Evolutionary conservation across 1,140 invertebrate genomes (phyloP).

Genomic region (Centruroides sculpturatus): DNA sequence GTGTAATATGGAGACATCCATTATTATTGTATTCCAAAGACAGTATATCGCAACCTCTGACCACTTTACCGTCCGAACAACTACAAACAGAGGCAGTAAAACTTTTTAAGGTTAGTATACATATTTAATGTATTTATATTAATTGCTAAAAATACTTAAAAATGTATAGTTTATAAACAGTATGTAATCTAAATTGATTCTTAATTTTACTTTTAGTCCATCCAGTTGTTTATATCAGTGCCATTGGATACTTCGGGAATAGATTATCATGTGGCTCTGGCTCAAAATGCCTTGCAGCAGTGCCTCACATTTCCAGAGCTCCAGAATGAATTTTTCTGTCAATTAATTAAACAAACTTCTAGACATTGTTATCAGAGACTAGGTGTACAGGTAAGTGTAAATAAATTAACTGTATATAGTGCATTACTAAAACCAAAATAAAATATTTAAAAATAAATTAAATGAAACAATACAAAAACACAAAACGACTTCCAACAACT

Average conservation of each 20-base stretch:
- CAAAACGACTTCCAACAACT: too few relatives aligned
- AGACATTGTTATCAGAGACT: conserved; percentile 67
- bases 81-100: conserved; percentile 82
- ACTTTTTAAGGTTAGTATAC: conserved; percentile 72
- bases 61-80: conserved; percentile 66
- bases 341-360: conserved; percentile 81
- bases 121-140: too few relatives aligned
- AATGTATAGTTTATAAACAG: neutral
- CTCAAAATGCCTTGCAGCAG: conserved; percentile 82
- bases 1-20: conserved; percentile 86
- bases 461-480: too few relatives aligned
- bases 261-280: conserved; percentile 87
- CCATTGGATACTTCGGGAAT: conserved; percentile 85
- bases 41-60: conserved; percentile 64
- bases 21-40: conserved; percentile 80
- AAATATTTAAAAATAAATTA: too few relatives aligned
- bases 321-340: conserved; percentile 80
- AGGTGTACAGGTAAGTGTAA: conserved; percentile 82
- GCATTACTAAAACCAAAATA: too few relatives aligned
- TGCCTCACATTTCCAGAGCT: conserved; percentile 76
- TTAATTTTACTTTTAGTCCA: conserved; percentile 46
- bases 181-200: neutral
- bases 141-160: neutral
- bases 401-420: too few relatives aligned
- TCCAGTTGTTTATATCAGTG: conserved; percentile 86